Evolutionary conservation across 2,888 invertebrate genomes (phyloP).

Genomic region (Andricus quercusramuli): DNA sequence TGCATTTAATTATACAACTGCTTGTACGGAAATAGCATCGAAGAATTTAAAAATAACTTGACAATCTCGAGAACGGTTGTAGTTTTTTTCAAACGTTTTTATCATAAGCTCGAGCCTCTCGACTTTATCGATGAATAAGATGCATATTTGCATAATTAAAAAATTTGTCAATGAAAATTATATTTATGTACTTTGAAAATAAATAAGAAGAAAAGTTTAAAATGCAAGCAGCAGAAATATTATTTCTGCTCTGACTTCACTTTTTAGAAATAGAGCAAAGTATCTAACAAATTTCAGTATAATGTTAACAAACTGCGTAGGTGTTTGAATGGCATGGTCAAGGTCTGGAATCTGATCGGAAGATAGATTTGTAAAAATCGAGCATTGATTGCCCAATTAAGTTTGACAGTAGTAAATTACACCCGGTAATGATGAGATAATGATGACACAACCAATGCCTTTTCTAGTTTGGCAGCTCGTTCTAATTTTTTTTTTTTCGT

Average conservation of each 20-base stretch:
- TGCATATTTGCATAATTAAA: neutral
- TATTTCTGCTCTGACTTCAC: neutral
- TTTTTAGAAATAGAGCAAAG: neutral
- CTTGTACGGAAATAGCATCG: neutral
- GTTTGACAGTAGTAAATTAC: neutral
- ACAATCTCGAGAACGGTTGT: neutral
- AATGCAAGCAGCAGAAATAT: neutral
- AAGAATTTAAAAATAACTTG: constrained; percentile 13
- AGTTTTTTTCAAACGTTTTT: neutral
- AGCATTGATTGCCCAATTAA: neutral
- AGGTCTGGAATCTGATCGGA: neutral
- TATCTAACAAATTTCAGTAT: neutral
- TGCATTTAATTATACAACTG: neutral
- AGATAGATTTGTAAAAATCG: neutral
- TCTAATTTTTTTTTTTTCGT: neutral
- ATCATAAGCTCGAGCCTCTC: neutral
- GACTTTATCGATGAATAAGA: neutral
- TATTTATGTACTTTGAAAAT: neutral
- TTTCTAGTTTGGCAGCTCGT: neutral
- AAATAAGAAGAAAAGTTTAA: neutral
- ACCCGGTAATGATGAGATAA: neutral
- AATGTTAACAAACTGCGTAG: constrained; percentile 16
- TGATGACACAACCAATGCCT: constrained; percentile 6
- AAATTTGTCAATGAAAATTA: neutral
- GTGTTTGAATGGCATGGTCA: constrained; percentile 12